Conservation (phyloP, 2,797 vertebrate species). For the Acanthiza pusilla region DNA sequence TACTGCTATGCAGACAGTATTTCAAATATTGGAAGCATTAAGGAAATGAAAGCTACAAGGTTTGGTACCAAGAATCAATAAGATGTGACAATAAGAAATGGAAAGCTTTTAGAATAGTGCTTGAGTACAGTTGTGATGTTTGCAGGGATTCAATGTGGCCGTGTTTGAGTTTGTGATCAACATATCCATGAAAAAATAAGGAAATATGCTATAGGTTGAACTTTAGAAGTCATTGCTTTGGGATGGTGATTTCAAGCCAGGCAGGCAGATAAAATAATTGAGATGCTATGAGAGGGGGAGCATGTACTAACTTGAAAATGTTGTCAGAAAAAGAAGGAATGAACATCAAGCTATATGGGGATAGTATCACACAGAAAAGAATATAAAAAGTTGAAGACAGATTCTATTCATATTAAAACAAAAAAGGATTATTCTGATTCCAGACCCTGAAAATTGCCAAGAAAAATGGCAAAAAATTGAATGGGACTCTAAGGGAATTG, state of each 20-base stretch:
- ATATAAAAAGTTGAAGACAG: neutral
- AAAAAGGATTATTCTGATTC: neutral
- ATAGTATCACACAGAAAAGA: neutral
- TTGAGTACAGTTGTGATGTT: neutral
- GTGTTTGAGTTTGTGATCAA: neutral
- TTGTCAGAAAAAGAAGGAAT: neutral
- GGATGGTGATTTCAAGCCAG: neutral
- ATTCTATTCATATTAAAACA: neutral
- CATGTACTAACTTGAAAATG: neutral
- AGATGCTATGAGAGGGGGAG: neutral
- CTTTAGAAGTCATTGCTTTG: neutral
- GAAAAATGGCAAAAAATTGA: neutral
- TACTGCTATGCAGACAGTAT: neutral
- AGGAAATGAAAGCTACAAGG: neutral
- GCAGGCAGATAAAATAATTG: neutral
- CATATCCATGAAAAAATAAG: neutral
- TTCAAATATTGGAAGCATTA: neutral
- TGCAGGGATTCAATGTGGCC: neutral
- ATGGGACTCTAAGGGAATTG: neutral
- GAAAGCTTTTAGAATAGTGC: neutral
- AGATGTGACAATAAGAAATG: neutral
- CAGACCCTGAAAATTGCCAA: neutral
- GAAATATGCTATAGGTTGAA: neutral
- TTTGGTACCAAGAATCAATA: rapidly evolving
- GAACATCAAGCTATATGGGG: neutral